phyloP scores from a whole-genome alignment of 1,140 invertebrate species.

The Nomia melanderi region DNA sequence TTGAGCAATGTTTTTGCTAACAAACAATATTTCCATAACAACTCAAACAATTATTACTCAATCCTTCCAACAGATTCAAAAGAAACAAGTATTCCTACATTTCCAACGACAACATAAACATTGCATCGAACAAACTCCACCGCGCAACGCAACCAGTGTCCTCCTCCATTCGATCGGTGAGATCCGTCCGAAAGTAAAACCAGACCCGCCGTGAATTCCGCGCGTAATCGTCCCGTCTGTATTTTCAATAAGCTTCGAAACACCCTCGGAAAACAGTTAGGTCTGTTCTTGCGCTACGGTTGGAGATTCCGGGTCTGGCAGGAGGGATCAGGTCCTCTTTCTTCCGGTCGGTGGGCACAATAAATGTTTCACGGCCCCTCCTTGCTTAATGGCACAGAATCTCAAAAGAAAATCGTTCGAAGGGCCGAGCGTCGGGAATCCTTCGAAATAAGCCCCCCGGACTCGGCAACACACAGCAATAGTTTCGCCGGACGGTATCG shows the following conservation, averaged over 20 bases:
- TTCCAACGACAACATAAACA: too few species aligned
- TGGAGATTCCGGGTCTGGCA: background rate
- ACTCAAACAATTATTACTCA: too few species aligned
- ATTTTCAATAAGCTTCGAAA: slow-evolving; percentile 26
- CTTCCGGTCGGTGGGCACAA: slow-evolving; percentile 14
- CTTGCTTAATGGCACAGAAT: slow-evolving; percentile 42
- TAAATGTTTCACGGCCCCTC: slow-evolving; percentile 47
- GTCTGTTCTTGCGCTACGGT: slow-evolving; percentile 5
- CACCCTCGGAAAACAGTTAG: background rate
- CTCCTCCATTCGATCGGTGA: too few species aligned
- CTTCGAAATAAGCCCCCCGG: background rate
- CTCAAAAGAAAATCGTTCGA: slow-evolving; percentile 49
- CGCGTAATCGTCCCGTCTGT: too few species aligned
- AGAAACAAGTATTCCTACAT: too few species aligned
- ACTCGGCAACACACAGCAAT: slow-evolving; percentile 20
- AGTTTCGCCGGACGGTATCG: slow-evolving; percentile 49
- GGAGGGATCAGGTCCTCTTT: slow-evolving; percentile 7
- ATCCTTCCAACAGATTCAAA: too few species aligned
- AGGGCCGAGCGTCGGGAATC: slow-evolving; percentile 12
- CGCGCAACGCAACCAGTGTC: too few species aligned
- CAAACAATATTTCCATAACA: too few species aligned
- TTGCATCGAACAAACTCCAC: too few species aligned
- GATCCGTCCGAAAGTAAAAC: too few species aligned
- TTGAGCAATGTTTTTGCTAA: too few species aligned
- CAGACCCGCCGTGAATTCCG: too few species aligned